Base-by-base conservation (phyloP, 2,797 vertebrate genomes). In the Momotus momota region DNA sequence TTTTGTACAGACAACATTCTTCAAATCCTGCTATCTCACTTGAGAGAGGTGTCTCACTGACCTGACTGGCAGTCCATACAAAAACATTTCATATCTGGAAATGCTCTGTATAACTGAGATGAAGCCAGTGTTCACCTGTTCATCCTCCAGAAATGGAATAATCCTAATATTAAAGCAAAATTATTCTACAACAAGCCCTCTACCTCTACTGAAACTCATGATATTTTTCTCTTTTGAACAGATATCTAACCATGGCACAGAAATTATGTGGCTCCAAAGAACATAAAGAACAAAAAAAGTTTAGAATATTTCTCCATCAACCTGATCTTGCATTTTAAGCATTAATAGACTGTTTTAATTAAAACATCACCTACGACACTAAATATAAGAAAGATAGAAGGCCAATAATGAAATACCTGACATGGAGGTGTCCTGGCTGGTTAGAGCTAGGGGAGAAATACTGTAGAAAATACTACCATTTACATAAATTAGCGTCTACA, bases 241-340 rank as follows among this genome's bases (percentile, higher is more conserved):
- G 29, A 48, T 8, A 23, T 54, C 46, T 85, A 79, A 71, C 38
- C 15, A 15, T 10, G 26, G 13, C 40, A 58, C 2, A 3, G 38
- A 93, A 91, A 88, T 83, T 78, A 72, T 43, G 11, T 35, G 26
- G 31, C 75, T 90, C 73, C 49, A 95, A 90, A 62, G 49, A 93
- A 58, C 16, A 48, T 3, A 66, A 46, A 57, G 20, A 69, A 60
- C 19, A 54, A 91, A 75, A 43, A 73, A 61, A 3, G 1, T 46
- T 58, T 67, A n/a, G 46, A 31, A 52, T 46, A 38, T 61, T 77
- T 85, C 81, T 41, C 70, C 67, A 62, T 77, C 49, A 67, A 46
- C 14, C 13, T 65, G 18, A 27, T 5, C 57, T 49, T 61, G 10
- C 13, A 43, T 25, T 88, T 81, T 35, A 91, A 65, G 13, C 6